Base-by-base conservation (phyloP, 2,797 vertebrate species). In the Gastrophryne carolinensis region DNA sequence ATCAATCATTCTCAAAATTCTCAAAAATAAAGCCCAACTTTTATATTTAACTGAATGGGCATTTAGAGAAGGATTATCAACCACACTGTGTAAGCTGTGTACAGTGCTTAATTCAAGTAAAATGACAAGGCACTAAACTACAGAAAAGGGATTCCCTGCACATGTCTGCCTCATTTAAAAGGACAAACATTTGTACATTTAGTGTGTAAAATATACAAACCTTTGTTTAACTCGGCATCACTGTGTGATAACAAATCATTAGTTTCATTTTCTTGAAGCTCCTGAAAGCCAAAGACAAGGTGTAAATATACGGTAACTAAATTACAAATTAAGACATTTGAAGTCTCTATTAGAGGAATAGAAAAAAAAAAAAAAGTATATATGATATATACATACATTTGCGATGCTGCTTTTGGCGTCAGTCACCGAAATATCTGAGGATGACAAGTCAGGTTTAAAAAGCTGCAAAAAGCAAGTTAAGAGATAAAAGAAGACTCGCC, bases 391-490 rank as follows among this genome's bases (percentile, higher is more conserved):
- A 64, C 34, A 83, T 82, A 89, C 87, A 75, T 81, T 79, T 76
- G 82, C 56, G 58, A 81, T 61, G 63, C 57, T 72, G 65, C 82
- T 5, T 1, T 82, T 81, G 61, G 47, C 50, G 80, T 82, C 79
- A 68, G 72, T 79, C 79, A 81, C 63, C 24, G 13, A 83, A 66
- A 54, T 73, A 62, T 85, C 82, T 72, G 84, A 76, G 39, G 72
- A 80, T 58, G 81, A 81, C 79, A 88, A 80, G 67, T 90, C 82
- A 3, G 77, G 74, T 79, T 70, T 84, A 68, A 84, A 53, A 1
- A 73, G 35, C 83, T 90, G 81, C 79, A 79, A 27, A 82, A 73
- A 79, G 58, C 74, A 0, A 63, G 79, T 50, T 69, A 10, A 58
- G 34, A 2, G 50, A 60, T 67, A 60, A 63, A 39, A 39, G 66